phyloP scores from a whole-genome alignment of 2,888 invertebrate genomes.

The Andrena flavipes region DNA sequence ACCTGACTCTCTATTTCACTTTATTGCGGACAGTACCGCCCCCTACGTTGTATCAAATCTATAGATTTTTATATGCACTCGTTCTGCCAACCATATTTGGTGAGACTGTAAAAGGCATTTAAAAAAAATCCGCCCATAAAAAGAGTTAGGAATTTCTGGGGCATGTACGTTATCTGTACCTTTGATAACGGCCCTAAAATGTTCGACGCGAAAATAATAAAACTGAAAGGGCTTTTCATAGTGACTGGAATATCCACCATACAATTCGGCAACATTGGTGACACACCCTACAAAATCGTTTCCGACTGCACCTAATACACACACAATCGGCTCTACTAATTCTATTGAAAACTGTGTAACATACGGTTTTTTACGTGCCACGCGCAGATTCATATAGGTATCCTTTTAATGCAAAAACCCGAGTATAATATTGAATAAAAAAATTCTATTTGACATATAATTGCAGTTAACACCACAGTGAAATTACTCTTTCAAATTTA shows the following conservation, averaged over 20 bases:
- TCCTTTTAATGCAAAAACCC: constrained; percentile 20
- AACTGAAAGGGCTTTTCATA: constrained; percentile 33
- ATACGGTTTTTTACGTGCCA: too few relatives aligned
- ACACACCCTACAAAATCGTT: constrained; percentile 55
- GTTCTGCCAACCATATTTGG: constrained; percentile 2
- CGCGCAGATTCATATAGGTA: not conserved
- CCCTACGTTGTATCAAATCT: constrained; percentile 8
- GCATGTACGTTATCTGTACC: not conserved
- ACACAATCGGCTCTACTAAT: constrained; percentile 21
- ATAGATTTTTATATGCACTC: constrained; percentile 26
- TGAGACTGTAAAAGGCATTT: not conserved
- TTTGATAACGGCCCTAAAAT: constrained; percentile 15
- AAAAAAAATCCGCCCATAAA: not conserved
- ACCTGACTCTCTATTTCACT: too few relatives aligned
- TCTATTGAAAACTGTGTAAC: not conserved
- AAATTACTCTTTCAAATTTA: not conserved
- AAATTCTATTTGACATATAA: constrained; percentile 6
- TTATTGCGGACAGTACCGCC: not conserved
- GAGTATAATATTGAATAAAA: constrained; percentile 6
- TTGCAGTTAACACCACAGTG: not conserved
- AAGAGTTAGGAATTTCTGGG: constrained; percentile 20
- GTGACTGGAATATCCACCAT: constrained; percentile 25
- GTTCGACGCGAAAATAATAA: constrained; percentile 43
- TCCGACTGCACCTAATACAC: constrained; percentile 43
- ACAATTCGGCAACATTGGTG: constrained; percentile 33